Percentiles rank a stretch among this genome's conserved stretches.
phyloP scores from a whole-genome alignment of 2,888 invertebrate species.

The Ypsolopha sequella region DNA sequence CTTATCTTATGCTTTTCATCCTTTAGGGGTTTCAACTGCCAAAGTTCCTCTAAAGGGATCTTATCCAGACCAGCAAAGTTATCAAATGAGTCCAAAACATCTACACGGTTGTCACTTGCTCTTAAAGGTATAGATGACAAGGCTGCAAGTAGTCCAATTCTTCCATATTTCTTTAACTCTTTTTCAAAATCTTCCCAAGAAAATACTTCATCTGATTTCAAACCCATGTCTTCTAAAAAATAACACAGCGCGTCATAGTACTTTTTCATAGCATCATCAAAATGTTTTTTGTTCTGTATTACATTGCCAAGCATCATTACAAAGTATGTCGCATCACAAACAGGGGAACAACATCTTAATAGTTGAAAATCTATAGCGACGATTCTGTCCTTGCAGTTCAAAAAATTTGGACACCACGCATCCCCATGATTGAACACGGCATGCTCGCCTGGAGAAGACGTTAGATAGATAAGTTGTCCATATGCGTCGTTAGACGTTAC shows the following conservation, averaged over 20 bases:
- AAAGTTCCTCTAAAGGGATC: slow-evolving; percentile 31
- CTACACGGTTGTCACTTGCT: slow-evolving; percentile 23
- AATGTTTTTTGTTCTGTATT: slow-evolving; percentile 14
- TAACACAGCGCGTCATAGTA: slow-evolving; percentile 27
- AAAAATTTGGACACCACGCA: slow-evolving; percentile 36
- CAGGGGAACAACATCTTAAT: slow-evolving; percentile 29
- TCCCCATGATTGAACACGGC: slow-evolving; percentile 37
- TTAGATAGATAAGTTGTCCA: slow-evolving; percentile 21
- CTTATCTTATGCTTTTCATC: slow-evolving; percentile 21
- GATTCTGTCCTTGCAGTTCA: slow-evolving; percentile 22
- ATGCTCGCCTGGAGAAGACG: slow-evolving; percentile 17
- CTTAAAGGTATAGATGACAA: slow-evolving; percentile 29
- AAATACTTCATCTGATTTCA: slow-evolving; percentile 22
- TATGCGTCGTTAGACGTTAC: slow-evolving; percentile 24
- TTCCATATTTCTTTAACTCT: slow-evolving; percentile 32
- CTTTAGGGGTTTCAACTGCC: slow-evolving; percentile 28
- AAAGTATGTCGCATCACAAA: slow-evolving; percentile 28
- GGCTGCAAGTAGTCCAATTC: slow-evolving; percentile 25
- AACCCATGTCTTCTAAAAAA: slow-evolving; percentile 30
- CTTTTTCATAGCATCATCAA: slow-evolving; percentile 21
- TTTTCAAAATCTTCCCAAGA: slow-evolving; percentile 21
- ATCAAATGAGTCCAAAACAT: slow-evolving; percentile 18
- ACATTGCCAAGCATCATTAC: slow-evolving; percentile 21
- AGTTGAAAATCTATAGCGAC: slow-evolving; percentile 37
- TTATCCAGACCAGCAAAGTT: slow-evolving; percentile 19